Evolutionary conservation across 2,113 vertebrate species (phyloP), one percentile per base, ranked within the genome.

Genomic region (Salvator merianae): DNA sequence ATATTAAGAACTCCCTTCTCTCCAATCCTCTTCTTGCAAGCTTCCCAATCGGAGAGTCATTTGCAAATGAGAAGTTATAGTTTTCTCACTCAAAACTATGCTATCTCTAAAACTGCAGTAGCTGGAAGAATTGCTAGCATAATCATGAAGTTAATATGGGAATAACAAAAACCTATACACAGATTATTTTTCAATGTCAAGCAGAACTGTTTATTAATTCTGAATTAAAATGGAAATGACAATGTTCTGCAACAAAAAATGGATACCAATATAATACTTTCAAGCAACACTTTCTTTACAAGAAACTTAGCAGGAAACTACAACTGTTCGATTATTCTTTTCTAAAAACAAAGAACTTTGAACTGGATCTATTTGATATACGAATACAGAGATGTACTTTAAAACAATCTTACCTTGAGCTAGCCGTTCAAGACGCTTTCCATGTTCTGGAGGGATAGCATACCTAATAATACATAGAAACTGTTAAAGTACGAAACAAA

Each of bases 401-500:
- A 28, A 92, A 90, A 75, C 65, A 88, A 63, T 6, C 77, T 90
- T 98, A 99, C 98, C 98, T 97, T 97, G 97, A 92, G 98, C 98
- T 91, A 99, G 94, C 90, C 98, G 96, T 96, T 99, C 98, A 90
- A 99, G 96, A 82, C 98, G 96, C 90, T 98, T 99, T 53, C 98
- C 98, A 66, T 99, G 98, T 73, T 99, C 98, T 4, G 98, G 98
- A 84, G 98, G 98, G 90, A 99, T 91, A 86, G 98, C 97, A 88
- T 99, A 99, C 98, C 98, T 99, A 94, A 95, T 95, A 95, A 91
- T 68, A 90, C 70, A 92, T 28, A 91, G 93, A 94, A 36, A 93
- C 55, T 20, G 55, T 16, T 47, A 47, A 47, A 47, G n/a, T 68
- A 88, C 43, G 55, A 80, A 8, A 12, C 10, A n/a, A 77, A 20